A percentile compares a stretch with the other conserved stretches of the same genome.
phyloP scores from a whole-genome alignment of 2,797 vertebrate species.

The Toxotes lorentzi region DNA sequence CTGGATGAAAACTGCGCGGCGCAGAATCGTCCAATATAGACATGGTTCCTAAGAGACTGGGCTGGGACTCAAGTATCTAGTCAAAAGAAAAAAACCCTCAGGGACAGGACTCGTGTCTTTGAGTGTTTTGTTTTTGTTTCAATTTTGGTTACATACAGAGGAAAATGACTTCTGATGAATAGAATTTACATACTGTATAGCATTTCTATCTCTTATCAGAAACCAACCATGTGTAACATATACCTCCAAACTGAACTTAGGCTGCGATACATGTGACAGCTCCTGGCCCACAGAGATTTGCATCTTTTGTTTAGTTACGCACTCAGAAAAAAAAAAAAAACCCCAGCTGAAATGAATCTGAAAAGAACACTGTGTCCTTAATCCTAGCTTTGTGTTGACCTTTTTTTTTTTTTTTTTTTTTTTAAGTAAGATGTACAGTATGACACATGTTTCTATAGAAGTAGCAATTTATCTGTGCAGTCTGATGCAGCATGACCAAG shows the following conservation, averaged over 20 bases:
- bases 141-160: neutral
- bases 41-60: too few relatives aligned
- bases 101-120: neutral
- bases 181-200: conserved; percentile 2
- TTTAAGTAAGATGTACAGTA: conserved; percentile 3
- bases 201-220: neutral
- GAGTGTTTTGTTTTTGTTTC: neutral
- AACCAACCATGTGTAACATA: neutral
- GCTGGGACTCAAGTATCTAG: too few relatives aligned
- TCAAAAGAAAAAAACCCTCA: neutral
- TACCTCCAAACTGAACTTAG: neutral
- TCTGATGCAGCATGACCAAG: conserved; percentile 30
- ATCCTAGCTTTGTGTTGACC: conserved; percentile 57
- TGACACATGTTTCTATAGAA: conserved; percentile 35
- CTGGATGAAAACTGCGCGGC: too few relatives aligned
- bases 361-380: conserved; percentile 9
- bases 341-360: neutral
- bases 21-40: too few relatives aligned
- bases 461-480: conserved; percentile 18
- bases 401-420: conserved; percentile 4
- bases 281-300: neutral
- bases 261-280: neutral
- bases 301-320: conserved; percentile 5
- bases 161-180: neutral
- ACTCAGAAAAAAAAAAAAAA: neutral